These are phyloP conservation scores for Lampropteryx suffumata DNA, from an alignment of 2,888 invertebrate species.

Conservation along the genomic window DNA sequence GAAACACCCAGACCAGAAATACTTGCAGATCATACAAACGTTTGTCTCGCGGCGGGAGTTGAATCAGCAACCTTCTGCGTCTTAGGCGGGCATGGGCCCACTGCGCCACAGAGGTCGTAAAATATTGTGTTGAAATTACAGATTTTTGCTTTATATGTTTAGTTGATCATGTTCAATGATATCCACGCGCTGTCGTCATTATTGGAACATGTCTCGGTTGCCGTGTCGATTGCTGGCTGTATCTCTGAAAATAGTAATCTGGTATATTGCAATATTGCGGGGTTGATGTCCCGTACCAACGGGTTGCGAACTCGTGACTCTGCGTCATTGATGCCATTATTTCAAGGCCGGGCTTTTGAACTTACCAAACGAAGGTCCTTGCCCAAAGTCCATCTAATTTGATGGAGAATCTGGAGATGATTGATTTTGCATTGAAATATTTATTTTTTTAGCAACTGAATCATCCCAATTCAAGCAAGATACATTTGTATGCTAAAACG, in stretches of 20 bases:
- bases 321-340: constrained; percentile 49
- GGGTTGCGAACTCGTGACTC: constrained; percentile 57
- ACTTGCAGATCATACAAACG: too few species aligned
- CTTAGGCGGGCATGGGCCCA: too few species aligned
- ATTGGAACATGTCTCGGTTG: constrained; percentile 4
- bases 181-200: background rate
- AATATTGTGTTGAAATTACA: too few species aligned
- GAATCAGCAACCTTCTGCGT: too few species aligned
- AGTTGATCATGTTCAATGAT: too few species aligned
- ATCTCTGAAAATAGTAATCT: constrained; percentile 1
- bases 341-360: constrained; percentile 1
- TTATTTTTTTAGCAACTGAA: too few species aligned
- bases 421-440: background rate
- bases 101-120: too few species aligned
- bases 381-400: background rate
- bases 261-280: constrained; percentile 42
- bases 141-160: too few species aligned
- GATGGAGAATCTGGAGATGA: background rate
- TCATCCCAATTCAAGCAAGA: too few species aligned
- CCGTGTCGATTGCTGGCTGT: constrained; percentile 1
- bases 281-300: constrained; percentile 50
- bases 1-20: too few species aligned
- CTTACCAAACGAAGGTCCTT: background rate
- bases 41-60: too few species aligned
- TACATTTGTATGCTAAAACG: too few species aligned